Base-by-base conservation (phyloP, 2,797 vertebrate genomes). In the Argentina silus region DNA sequence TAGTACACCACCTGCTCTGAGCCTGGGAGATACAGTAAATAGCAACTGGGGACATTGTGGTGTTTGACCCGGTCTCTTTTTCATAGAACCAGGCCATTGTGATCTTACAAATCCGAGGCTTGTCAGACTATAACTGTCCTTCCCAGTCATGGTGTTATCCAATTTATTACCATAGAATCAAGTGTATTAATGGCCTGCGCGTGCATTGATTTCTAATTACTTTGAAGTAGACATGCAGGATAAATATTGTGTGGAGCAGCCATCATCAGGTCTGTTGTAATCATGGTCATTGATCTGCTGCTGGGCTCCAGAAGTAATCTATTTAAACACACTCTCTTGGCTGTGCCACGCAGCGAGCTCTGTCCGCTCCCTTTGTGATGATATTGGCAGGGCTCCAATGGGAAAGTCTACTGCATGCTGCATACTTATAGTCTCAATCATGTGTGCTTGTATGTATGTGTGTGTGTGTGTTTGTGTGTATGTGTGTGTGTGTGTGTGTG, bases 201-300 rank as follows among this genome's bases (percentile, higher is more conserved):
- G 91, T 91, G 91, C 92, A 94, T 95, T 92, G 94, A 95, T 95
- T 95, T 95, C 92, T 93, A 94, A 95, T 95, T 95, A 94, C 93
- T 95, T 93, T 91, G 91, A 88, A 91, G 91, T 88, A 92, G 91
- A 90, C 89, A 88, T 83, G 81, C 85, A 92, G 90, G 87, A 89
- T 92, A 92, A 93, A 88, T 88, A 90, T 89, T 86, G 36, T 88
- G 89, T 83, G 89, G 89, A 88, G 85, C 88, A 55, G 15, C 89
- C 87, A 85, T 89, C 88, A 90, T 89, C 78, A 76, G 85, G 88
- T 88, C 94, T 89, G 89, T 72, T 93, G 89, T 92, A 93, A 88
- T 89, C 90, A 90, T 86, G 82, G 86, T 88, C 94, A 96, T 95
- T 91, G 95, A 96, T 94, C 55, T 65, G 67, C 90, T 92, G 91